Conservation (phyloP, 2,113 vertebrate species). For the Pygoscelis adeliae region DNA sequence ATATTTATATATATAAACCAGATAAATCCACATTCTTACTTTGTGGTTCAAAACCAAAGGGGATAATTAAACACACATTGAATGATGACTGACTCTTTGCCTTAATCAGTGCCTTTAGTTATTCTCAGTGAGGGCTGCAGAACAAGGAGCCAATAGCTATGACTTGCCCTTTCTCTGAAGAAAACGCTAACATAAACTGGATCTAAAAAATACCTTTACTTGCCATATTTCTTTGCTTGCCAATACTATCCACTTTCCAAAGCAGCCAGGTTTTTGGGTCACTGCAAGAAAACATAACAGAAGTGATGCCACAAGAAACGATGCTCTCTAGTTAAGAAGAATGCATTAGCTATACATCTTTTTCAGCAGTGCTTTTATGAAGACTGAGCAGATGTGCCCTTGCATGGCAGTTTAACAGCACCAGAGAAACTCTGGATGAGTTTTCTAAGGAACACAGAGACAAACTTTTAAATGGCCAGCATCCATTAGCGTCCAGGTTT, state of each 20-base stretch:
- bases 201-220: constrained; percentile 42
- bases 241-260: constrained; percentile 55
- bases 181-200: not conserved
- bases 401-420: not conserved
- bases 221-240: constrained; percentile 51
- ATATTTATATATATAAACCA: not conserved
- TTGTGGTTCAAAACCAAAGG: not conserved
- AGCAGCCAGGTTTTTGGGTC: constrained; percentile 41
- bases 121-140: not conserved
- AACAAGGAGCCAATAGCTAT: not conserved
- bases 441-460: not conserved
- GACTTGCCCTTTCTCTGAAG: not conserved
- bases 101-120: not conserved
- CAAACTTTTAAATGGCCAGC: not conserved
- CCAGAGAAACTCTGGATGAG: not conserved
- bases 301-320: constrained; percentile 20
- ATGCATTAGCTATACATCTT: not conserved
- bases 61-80: not conserved
- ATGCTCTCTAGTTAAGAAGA: not conserved
- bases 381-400: not conserved
- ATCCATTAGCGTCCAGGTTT: not conserved
- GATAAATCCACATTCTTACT: not conserved
- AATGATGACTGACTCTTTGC: not conserved
- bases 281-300: constrained; percentile 56
- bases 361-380: not conserved